phyloP scores from a whole-genome alignment of 2,888 invertebrate species.

The Phorcus lineatus region DNA sequence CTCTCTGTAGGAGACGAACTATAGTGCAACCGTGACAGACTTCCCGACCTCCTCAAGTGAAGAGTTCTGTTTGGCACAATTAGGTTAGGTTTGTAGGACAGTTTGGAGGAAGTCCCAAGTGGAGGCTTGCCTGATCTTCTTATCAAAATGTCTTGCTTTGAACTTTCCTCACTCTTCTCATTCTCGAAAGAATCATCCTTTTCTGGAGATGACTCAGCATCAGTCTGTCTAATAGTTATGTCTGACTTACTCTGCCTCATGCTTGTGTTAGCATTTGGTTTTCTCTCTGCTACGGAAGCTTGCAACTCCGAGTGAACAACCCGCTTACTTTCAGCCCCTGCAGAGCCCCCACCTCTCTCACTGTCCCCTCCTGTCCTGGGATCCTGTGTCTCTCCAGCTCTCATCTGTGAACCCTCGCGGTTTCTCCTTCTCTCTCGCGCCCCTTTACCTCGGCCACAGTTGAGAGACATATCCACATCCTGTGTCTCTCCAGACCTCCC shows the following conservation, averaged over 20 bases:
- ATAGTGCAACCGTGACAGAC: slow-evolving; percentile 43
- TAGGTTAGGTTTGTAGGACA: slow-evolving; percentile 56
- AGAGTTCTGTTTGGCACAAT: slow-evolving; percentile 62
- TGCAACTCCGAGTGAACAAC: too few relatives aligned
- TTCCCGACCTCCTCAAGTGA: slow-evolving; percentile 55
- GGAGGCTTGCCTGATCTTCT: background rate
- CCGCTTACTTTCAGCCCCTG: background rate
- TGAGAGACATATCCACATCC: too few relatives aligned
- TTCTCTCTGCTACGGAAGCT: too few relatives aligned
- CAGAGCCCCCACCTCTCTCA: background rate
- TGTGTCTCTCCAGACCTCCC: too few relatives aligned
- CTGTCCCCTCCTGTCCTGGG: too few relatives aligned
- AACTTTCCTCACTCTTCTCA: background rate
- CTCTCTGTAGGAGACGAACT: background rate
- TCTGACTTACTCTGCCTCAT: slow-evolving; percentile 2
- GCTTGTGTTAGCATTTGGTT: background rate
- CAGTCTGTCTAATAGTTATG: background rate
- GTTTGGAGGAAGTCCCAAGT: background rate
- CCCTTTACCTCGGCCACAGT: too few relatives aligned
- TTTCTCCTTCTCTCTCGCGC: too few relatives aligned
- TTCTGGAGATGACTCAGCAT: background rate
- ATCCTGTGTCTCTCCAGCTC: too few relatives aligned
- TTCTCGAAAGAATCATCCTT: background rate
- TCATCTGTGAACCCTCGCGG: too few relatives aligned
- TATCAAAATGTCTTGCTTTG: background rate